phyloP scores from a whole-genome alignment of 1,140 invertebrate genomes.

The Metopolophium dirhodum region DNA sequence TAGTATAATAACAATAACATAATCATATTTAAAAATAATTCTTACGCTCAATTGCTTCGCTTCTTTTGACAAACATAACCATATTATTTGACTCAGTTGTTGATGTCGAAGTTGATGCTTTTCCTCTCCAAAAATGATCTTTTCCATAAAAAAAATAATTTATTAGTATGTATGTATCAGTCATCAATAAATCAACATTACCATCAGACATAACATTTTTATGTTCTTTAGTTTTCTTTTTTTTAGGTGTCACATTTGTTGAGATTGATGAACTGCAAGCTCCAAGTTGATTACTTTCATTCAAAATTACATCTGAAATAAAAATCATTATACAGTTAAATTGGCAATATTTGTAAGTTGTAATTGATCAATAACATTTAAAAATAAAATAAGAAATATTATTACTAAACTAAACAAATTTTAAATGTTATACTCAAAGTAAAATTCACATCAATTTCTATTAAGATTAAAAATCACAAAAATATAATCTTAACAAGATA shows the following conservation, averaged over 20 bases:
- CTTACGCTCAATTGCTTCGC: background rate
- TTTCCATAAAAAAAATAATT: background rate
- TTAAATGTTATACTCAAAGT: too few relatives aligned
- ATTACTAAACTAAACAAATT: too few relatives aligned
- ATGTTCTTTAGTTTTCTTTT: background rate
- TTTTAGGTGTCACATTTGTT: background rate
- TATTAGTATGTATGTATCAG: background rate
- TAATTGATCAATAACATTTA: background rate
- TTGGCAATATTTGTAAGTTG: background rate
- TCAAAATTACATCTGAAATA: background rate
- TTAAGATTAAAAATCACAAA: background rate
- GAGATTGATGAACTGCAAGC: background rate
- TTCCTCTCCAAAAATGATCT: background rate
- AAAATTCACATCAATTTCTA: background rate
- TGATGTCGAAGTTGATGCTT: background rate
- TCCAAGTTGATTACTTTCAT: background rate
- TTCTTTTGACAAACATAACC: background rate
- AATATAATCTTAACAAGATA: background rate
- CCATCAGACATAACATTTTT: background rate
- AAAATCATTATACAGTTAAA: background rate
- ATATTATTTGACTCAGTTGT: background rate
- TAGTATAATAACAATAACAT: too few relatives aligned
- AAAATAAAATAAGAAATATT: too few relatives aligned
- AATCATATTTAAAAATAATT: background rate
- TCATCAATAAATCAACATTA: background rate